These are phyloP conservation scores for Brachycybe producta DNA, from an alignment of 2,888 invertebrate species.

Conservation along the genomic window DNA sequence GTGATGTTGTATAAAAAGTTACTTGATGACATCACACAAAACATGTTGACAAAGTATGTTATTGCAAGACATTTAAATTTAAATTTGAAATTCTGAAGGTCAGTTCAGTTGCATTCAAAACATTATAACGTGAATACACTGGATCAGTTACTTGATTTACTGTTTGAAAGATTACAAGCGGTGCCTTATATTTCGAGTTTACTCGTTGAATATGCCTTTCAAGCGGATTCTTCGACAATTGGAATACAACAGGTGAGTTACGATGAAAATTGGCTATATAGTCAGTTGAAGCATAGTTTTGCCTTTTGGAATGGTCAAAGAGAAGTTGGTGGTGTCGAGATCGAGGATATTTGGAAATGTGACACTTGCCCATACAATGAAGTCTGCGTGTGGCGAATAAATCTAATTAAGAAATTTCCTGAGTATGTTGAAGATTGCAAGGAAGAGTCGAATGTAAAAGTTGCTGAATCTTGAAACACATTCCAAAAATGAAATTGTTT, in stretches of 20 bases:
- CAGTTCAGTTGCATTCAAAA: not conserved
- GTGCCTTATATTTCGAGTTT: conserved; percentile 6
- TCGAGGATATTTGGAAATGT: conserved; percentile 12
- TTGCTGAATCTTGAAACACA: too few species aligned
- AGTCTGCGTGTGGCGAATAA: not conserved
- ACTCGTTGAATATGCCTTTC: conserved; percentile 8
- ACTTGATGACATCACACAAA: conserved; percentile 4
- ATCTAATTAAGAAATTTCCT: not conserved
- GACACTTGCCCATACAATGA: not conserved
- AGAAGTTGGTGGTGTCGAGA: not conserved
- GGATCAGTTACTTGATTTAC: not conserved
- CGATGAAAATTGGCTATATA: conserved; percentile 2
- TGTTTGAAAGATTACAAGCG: not conserved
- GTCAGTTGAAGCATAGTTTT: not conserved
- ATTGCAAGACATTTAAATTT: not conserved
- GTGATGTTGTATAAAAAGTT: conserved; percentile 13
- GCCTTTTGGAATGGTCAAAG: conserved; percentile 12
- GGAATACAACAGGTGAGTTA: not conserved
- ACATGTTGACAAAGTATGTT: not conserved
- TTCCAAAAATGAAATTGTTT: too few species aligned
- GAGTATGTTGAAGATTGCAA: not conserved
- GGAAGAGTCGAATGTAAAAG: too few species aligned
- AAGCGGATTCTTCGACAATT: conserved; percentile 2
- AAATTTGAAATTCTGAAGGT: not conserved
- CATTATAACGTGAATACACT: not conserved